Base-by-base conservation (phyloP, 2,797 vertebrate genomes). In the Gymnopithys bicolor region DNA sequence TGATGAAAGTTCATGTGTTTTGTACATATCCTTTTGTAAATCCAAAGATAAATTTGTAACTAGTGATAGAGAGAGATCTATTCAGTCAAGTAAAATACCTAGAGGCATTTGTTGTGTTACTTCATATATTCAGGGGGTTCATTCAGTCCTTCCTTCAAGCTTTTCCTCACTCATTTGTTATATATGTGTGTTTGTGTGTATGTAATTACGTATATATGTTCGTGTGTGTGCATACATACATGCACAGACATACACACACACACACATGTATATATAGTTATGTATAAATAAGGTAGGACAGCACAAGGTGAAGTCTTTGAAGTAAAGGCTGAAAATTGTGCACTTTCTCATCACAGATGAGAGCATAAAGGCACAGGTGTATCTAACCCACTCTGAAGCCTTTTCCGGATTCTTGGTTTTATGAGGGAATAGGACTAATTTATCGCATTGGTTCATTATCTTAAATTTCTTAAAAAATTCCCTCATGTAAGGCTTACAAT, bases 11-110 rank as follows among this genome's bases (percentile, higher is more conserved):
- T 95, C 53, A 19, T 86, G 64, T 59, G 81, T 48, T 87, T 81
- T 83, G 46, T 90, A 53, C 97, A 93, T 85, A 89, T 96, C 84
- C 93, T 96, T 75, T 93, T 95, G 56, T 70, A 95, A 96, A 84
- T 66, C 33, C 79, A 91, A 69, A 59, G 63, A 70, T 84, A 86
- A 88, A 71, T 74, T 80, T 93, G 30, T 85, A 76, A 39, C 10
- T 63, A 41, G 32, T 46, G 76, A 41, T 49, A 85, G 68, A 56
- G 23, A 41, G 71, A 59, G 18, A 41, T 76, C 16, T 43, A 7
- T 51, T 87, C 41, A 78, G 39, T 68, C 67, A 82, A 70, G 56
- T 69, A 35, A 51, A 86, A 82, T 46, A 76, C 49, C 56, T 84
- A 32, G 32, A 69, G 59, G 59, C 16, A 48, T 77, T 35, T 55